A percentile compares a stretch with the other conserved stretches of the same genome.
These are phyloP conservation scores for Nasonia giraulti DNA, from an alignment of 1,140 invertebrate genomes.

Conservation along the genomic window DNA sequence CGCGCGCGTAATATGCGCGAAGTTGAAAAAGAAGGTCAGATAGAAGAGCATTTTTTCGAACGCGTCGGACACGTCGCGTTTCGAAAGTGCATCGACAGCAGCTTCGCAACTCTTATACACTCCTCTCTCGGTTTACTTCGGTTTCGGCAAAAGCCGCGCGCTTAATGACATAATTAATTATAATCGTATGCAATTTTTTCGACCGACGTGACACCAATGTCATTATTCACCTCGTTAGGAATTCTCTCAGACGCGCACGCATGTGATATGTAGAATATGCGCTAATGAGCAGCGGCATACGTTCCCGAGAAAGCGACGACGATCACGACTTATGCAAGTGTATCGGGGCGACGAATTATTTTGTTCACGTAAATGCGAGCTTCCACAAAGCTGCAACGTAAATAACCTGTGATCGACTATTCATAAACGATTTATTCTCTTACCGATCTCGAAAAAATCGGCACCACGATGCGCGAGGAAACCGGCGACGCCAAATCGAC, in stretches of 20 bases:
- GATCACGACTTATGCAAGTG: no score
- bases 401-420: no score
- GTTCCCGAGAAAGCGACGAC: neutral
- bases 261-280: neutral
- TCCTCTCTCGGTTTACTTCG: neutral
- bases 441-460: no score
- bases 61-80: neutral
- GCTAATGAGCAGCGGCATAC: neutral
- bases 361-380: no score
- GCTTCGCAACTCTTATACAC: neutral
- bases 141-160: neutral
- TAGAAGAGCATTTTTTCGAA: neutral
- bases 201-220: neutral
- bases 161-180: constrained; percentile 21
- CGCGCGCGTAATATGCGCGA: neutral
- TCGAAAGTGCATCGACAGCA: neutral
- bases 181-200: neutral
- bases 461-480: constrained; percentile 20
- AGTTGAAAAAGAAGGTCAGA: constrained; percentile 5
- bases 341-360: no score
- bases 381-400: no score
- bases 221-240: neutral
- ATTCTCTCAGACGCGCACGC: neutral
- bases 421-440: no score
- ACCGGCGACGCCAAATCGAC: neutral